Evolutionary conservation across 23 tunicate genomes (phyloP).

Genomic region (Trididemnum miniatum): DNA sequence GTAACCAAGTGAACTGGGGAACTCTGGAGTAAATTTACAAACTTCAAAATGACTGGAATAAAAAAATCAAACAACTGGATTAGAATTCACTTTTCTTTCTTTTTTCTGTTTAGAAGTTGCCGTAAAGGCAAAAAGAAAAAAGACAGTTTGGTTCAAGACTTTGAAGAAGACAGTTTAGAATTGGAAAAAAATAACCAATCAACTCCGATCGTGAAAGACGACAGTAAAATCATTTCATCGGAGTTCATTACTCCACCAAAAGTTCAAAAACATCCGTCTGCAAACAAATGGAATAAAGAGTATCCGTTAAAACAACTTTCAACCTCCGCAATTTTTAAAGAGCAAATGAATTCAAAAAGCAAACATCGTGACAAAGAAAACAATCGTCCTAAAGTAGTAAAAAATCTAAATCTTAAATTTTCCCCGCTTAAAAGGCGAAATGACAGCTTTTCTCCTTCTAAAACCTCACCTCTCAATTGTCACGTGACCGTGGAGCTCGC

Average conservation of each 20-base stretch:
- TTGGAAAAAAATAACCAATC: too few relatives aligned
- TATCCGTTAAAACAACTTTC: background rate
- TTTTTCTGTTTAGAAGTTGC: background rate
- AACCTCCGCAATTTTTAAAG: background rate
- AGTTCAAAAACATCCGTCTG: background rate
- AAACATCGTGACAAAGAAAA: background rate
- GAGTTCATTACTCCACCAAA: background rate
- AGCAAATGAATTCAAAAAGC: too few relatives aligned
- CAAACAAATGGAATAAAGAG: background rate
- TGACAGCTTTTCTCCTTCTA: background rate
- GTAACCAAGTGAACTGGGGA: background rate
- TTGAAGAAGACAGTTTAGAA: background rate
- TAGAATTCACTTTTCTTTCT: background rate
- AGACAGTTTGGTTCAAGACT: background rate
- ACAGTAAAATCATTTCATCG: too few relatives aligned
- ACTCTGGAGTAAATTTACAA: background rate
- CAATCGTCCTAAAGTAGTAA: background rate
- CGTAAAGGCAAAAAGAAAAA: background rate
- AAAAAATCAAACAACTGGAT: background rate
- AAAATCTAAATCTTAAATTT: background rate
- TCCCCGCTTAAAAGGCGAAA: slow-evolving; percentile 6
- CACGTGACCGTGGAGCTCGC: slow-evolving; percentile 19
- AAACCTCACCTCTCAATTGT: background rate
- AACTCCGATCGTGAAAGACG: background rate
- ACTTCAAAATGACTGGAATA: background rate